Base-by-base conservation (phyloP, 1,140 invertebrate genomes). In the Parapsyche elsis region DNA sequence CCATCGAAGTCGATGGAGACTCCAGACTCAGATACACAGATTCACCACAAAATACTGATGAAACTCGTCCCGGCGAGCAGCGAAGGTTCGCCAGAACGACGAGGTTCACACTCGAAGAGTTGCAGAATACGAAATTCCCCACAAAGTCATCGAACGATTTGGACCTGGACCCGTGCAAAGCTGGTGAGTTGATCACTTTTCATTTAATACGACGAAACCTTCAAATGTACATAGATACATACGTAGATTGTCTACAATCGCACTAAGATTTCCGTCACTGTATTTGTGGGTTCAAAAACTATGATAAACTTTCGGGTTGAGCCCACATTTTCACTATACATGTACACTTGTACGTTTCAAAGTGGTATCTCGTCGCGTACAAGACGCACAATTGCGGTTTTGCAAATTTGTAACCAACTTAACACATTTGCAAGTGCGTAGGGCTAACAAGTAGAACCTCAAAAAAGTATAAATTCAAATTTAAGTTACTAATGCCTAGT, bases 161-260 rank as follows among this genome's bases (percentile, higher is more conserved):
- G 71, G 94, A 95, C 86, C 88, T 95, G 89, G 95, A 96, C 89
- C 92, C 95, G 80, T 96, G 95, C 87, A 95, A 95, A 91, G 93
- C 94, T 85, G 93, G 94, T 95, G 88, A 93, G 91, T 90, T 64
- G 2, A 21, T 80, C 71, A 73, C 23, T 38, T 38, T 45, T 53
- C 24, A 7, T 75, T 73, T 46, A 30, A 30, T 14, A 67, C 21
- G 53, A n/a, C n/a, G n/a, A n/a, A n/a, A n/a, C n/a, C n/a, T n/a
- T n/a, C n/a, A n/a, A n/a, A n/a, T n/a, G n/a, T n/a, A n/a, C 7
- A 38, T 38, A 38, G 30, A 38, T 38, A 38, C 30, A 38, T 38
- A 38, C 30, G 7, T 38, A 38, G 1, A 7, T 38, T 38, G 30
- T 38, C 7, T 38, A 38, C 30, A 38, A 38, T 4, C 30, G 7